phyloP scores from a whole-genome alignment of 2,888 invertebrate genomes.

The Archips crataeganus region DNA sequence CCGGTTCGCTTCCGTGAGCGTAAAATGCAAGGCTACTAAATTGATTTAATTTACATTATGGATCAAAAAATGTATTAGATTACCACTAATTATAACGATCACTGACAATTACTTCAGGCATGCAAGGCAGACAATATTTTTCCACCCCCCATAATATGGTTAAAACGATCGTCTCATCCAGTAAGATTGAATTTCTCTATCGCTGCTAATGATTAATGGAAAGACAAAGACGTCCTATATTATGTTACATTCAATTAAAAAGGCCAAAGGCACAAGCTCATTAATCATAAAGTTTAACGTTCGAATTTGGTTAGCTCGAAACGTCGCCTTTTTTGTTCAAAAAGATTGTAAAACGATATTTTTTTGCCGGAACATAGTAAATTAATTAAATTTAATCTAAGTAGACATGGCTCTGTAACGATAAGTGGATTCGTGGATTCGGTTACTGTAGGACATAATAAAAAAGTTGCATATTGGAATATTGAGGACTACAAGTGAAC shows the following conservation, averaged over 20 bases:
- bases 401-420: not conserved
- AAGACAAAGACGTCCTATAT: slow-evolving; percentile 39
- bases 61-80: too few species aligned
- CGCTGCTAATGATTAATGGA: slow-evolving; percentile 20
- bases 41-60: too few species aligned
- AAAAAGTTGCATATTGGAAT: not conserved
- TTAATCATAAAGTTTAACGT: slow-evolving; percentile 59
- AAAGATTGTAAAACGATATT: slow-evolving; percentile 18
- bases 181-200: slow-evolving; percentile 27
- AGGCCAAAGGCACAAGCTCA: slow-evolving; percentile 47
- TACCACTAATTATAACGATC: too few species aligned
- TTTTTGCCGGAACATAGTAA: not conserved
- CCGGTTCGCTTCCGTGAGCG: too few species aligned
- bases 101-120: not conserved
- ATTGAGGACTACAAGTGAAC: not conserved
- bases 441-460: not conserved
- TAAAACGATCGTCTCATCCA: not conserved
- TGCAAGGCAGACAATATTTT: not conserved
- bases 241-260: slow-evolving; percentile 53
- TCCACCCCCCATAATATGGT: not conserved
- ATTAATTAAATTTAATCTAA: not conserved
- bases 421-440: not conserved
- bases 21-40: too few species aligned
- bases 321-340: slow-evolving; percentile 46
- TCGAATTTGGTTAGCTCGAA: slow-evolving; percentile 49